Base-by-base conservation (phyloP, 1,140 invertebrate genomes). In the Euura saliciscinereae region DNA sequence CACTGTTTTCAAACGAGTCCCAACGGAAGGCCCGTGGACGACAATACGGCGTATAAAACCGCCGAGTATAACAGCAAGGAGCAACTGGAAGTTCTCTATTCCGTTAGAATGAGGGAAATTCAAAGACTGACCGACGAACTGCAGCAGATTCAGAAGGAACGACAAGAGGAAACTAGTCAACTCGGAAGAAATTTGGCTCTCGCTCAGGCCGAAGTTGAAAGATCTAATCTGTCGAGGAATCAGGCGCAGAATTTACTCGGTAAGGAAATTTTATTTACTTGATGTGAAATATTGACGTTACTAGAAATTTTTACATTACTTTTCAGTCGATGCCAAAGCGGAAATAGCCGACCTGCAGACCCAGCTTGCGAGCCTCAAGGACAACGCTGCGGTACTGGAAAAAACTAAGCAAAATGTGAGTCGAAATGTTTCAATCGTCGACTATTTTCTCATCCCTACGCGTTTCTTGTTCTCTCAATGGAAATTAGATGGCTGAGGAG, bases 371-470 rank as follows among this genome's bases (percentile, higher is more conserved):
- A 74, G 76, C 3, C 70, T 85, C 11, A 80, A 81, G 64, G 79
- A 85, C 64, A 80, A 77, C n/a, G 82, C 84, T 75, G 76, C 77
- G 11, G 73, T 80, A 69, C 74, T 84, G 65, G 81, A 85, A 42
- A 82, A 80, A 76, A 84, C 78, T 3, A 86, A 86, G 78, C 71
- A 84, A 75, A 80, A 86, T 71, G 82, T 86, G 77, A 78, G 72
- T n/a, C 44, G 42, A 11, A 67, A 67, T 43, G 11, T 67, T 3
- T 28, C 28, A 28, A 28, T 28, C 28, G 28, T 28, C 28, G 28
- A 0, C 28, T 67, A 11, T 43, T 71, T 46, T 69, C 28, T 43
- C 66, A 28, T 67, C 28, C 28, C 28, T 28, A 28, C 28, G 28
- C 1, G 28, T 28, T 28, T 28, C 28, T 44, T 70, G 66, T 68